These are phyloP conservation scores for Petaurus breviceps DNA, from an alignment of 2,113 vertebrate species.

Conservation along the genomic window DNA sequence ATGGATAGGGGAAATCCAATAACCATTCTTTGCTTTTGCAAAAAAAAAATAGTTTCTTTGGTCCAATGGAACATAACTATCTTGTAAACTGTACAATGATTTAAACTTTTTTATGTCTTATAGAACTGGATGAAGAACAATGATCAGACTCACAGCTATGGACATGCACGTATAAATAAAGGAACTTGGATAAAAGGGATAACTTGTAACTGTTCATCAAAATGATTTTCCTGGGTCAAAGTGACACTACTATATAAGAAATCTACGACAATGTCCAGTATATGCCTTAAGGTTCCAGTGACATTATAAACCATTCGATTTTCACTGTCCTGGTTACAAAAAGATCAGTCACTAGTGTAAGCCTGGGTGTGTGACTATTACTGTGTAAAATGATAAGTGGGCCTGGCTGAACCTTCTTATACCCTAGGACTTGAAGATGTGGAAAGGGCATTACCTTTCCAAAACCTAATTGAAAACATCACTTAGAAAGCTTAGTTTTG, in stretches of 20 bases:
- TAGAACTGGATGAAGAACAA: slow-evolving; percentile 7
- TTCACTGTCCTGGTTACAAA: slow-evolving; percentile 9
- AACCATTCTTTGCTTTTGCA: slow-evolving; percentile 20
- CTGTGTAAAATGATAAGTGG: not conserved
- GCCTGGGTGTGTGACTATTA: not conserved
- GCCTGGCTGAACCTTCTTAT: not conserved
- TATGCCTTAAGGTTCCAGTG: not conserved
- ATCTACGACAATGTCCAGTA: not conserved
- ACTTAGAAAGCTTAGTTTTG: not conserved
- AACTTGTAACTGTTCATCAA: slow-evolving; percentile 30
- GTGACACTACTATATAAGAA: slow-evolving; percentile 44
- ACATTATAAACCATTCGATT: slow-evolving; percentile 14
- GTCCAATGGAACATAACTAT: not conserved
- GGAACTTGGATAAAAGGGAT: slow-evolving; percentile 25
- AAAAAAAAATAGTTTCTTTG: slow-evolving; percentile 31
- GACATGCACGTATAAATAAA: not conserved
- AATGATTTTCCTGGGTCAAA: slow-evolving; percentile 46
- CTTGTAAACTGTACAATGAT: not conserved
- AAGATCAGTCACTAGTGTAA: not conserved
- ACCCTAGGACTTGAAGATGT: not conserved
- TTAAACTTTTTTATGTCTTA: not conserved
- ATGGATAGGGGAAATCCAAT: not conserved
- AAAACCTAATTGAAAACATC: not conserved
- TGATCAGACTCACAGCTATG: slow-evolving; percentile 30
- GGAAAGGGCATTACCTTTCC: not conserved